These are phyloP conservation scores for Muscina levida DNA, from an alignment of 2,888 invertebrate species.

Conservation along the genomic window DNA sequence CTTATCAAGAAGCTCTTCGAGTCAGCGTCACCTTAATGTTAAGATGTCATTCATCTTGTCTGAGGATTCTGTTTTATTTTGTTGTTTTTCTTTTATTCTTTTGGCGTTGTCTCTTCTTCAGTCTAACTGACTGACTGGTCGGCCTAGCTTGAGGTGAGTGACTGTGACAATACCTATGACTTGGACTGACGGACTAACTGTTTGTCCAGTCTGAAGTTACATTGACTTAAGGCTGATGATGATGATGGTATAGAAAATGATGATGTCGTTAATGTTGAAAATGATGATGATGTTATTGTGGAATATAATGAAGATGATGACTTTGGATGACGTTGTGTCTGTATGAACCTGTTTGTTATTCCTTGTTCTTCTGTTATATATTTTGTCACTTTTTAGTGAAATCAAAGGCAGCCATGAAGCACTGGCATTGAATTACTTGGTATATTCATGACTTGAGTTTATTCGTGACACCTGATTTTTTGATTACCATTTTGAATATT, in stretches of 20 bases:
- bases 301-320: too few species aligned
- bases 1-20: slow-evolving; percentile 34
- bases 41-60: slow-evolving; percentile 55
- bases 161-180: slow-evolving; percentile 16
- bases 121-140: not conserved
- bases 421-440: too few species aligned
- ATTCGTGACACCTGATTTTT: too few species aligned
- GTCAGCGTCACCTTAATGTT: slow-evolving; percentile 52
- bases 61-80: slow-evolving; percentile 5
- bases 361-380: slow-evolving; percentile 34
- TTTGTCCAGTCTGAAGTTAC: not conserved
- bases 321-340: too few species aligned
- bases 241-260: slow-evolving; percentile 6
- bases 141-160: not conserved
- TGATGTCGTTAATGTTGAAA: not conserved
- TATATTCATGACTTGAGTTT: too few species aligned
- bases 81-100: not conserved
- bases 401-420: not conserved
- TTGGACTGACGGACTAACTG: slow-evolving; percentile 22
- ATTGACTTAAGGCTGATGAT: not conserved
- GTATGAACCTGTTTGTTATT: slow-evolving; percentile 17
- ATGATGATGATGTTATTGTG: slow-evolving; percentile 11
- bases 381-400: slow-evolving; percentile 48
- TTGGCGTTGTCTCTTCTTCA: too few species aligned
- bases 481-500: too few species aligned